Evolutionary conservation across 1,140 invertebrate species (phyloP).

Genomic region (Heliconius congener): DNA sequence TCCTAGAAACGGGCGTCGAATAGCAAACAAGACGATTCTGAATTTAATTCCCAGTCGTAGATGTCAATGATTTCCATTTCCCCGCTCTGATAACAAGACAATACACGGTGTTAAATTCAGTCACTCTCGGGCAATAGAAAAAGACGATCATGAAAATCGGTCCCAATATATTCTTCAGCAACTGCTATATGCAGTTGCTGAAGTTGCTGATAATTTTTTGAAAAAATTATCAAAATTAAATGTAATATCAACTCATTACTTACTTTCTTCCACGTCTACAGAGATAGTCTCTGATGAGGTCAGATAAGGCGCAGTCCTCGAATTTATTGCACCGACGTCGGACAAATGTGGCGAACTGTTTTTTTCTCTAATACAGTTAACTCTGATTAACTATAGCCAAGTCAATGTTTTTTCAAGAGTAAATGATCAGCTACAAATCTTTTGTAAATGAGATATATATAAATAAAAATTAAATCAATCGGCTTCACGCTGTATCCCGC

Average conservation of each 20-base stretch:
- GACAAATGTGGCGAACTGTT: slow-evolving; percentile 63
- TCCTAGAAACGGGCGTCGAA: no score
- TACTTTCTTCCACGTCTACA: slow-evolving; percentile 47
- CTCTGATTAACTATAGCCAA: slow-evolving; percentile 42
- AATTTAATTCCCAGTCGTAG: no score
- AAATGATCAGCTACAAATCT: neutral
- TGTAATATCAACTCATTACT: slow-evolving; percentile 49
- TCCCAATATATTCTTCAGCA: neutral
- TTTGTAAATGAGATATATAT: neutral
- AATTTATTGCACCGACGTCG: slow-evolving; percentile 70
- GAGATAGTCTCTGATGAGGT: slow-evolving; percentile 55
- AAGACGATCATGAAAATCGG: neutral
- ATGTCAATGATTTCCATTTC: no score
- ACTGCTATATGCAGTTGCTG: neutral
- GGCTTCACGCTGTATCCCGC: no score
- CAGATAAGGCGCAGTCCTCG: slow-evolving; percentile 69
- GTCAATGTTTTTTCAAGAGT: slow-evolving; percentile 18
- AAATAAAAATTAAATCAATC: no score
- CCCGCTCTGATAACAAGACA: no score
- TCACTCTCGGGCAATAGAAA: neutral
- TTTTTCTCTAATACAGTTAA: slow-evolving; percentile 51
- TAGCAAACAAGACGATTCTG: no score
- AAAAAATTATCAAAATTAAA: slow-evolving; percentile 1
- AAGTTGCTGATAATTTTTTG: no score
- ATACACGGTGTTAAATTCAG: neutral